Evolutionary conservation across 2,797 vertebrate genomes (phyloP), one percentile per base, ranked within the genome.

Genomic region (Acrocephalus scirpaceus): DNA sequence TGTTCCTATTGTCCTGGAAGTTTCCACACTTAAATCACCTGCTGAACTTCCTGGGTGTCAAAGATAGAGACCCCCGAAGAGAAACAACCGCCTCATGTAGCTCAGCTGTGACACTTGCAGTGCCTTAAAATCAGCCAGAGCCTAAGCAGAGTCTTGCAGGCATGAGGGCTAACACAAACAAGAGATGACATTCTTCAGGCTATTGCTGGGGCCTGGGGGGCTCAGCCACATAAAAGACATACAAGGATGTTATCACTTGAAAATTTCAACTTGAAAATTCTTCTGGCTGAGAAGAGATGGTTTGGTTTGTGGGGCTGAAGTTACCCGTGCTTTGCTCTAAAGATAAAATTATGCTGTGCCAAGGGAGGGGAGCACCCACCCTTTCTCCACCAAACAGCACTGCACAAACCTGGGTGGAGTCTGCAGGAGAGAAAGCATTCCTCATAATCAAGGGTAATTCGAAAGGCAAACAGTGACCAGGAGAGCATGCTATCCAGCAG

Each of bases 401-500:
- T n/a, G 23, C 88, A 79, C 23, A 9, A 66, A 77, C 96, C 77
- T 36, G 95, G 94, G 96, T 97, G 90, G 91, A 92, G 96, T 87
- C 86, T 92, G 92, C 94, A 87, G 13, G 73, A 91, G 42, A 93
- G 94, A 96, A 96, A 93, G 71, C 94, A 97, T 97, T 98, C 96
- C 95, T 98, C 97, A 97, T 97, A 98, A 98, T 97, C 97, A 98
- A 97, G 97, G 97, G 97, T 98, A 97, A 98, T 98, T 98, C 93
- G 80, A 97, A 97, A 98, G 98, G 97, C 97, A 98, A 98, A 97
- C 97, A 98, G 97, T 97, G 97, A 98, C 96, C 95, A 95, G 95
- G 96, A 95, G 95, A 96, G 96, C 95, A 94, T 88, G 86, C 93
- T 97, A 97, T 97, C 97, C 97, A 98, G 97, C 95, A 97, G 98